These are phyloP conservation scores for Acleris holmiana DNA, from an alignment of 2,888 invertebrate genomes.

Conservation along the genomic window DNA sequence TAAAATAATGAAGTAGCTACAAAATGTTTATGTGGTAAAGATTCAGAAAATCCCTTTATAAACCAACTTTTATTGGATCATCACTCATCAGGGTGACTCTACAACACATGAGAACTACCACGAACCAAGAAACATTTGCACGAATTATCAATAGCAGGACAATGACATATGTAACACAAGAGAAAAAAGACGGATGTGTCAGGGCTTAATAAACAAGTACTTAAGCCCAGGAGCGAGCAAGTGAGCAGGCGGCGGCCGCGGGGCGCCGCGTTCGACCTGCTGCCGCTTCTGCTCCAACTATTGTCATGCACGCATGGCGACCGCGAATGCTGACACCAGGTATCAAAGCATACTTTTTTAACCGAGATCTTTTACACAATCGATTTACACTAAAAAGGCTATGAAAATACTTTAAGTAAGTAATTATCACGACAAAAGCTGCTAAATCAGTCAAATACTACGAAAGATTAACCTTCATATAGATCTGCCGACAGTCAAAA, in stretches of 20 bases:
- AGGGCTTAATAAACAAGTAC: conserved; percentile 23
- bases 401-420: background rate
- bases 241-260: conserved; percentile 4
- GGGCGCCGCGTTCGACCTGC: conserved; percentile 24
- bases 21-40: too few relatives aligned
- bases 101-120: too few relatives aligned
- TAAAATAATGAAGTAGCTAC: too few relatives aligned
- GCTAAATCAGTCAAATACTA: conserved; percentile 47
- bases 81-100: too few relatives aligned
- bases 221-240: conserved; percentile 4
- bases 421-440: conserved; percentile 18
- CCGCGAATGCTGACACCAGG: conserved; percentile 40
- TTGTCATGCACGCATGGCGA: conserved; percentile 78
- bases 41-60: too few relatives aligned
- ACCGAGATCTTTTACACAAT: background rate
- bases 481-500: conserved; percentile 72
- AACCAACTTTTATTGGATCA: too few relatives aligned
- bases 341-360: background rate
- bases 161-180: conserved; percentile 25
- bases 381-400: background rate
- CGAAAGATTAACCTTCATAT: conserved; percentile 72
- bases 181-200: conserved; percentile 26
- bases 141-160: conserved; percentile 12
- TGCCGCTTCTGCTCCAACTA: conserved; percentile 42
- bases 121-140: background rate